These are phyloP conservation scores for Porites australiensis DNA, from an alignment of 64 coral and sea anemone genomes.

Conservation along the genomic window DNA sequence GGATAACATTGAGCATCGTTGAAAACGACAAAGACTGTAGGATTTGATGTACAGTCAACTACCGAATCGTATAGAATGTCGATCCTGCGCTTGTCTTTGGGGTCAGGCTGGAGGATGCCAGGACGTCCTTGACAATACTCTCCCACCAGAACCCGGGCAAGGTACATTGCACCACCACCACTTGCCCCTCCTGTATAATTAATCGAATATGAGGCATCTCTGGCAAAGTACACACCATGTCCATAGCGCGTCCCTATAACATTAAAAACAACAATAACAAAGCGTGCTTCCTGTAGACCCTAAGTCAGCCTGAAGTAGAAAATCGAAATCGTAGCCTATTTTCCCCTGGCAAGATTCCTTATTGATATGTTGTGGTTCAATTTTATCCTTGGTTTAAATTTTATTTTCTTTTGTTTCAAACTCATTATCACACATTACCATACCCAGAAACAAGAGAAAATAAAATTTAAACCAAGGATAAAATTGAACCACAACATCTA, in stretches of 20 bases:
- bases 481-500: too few relatives aligned
- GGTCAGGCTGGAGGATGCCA: neutral
- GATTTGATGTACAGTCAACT: neutral
- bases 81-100: neutral
- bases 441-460: too few relatives aligned
- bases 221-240: slow-evolving; percentile 29
- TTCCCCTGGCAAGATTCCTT: too few relatives aligned
- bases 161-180: neutral
- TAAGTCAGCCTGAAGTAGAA: too few relatives aligned
- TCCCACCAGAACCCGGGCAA: slow-evolving; percentile 19
- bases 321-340: too few relatives aligned
- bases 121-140: neutral
- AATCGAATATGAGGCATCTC: neutral
- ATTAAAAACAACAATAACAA: too few relatives aligned
- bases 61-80: slow-evolving; percentile 20
- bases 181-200: neutral
- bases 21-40: slow-evolving; percentile 1
- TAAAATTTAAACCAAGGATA: too few relatives aligned
- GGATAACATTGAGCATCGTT: neutral
- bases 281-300: too few relatives aligned
- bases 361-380: too few relatives aligned
- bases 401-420: too few relatives aligned
- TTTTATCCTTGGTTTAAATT: too few relatives aligned
- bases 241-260: neutral
- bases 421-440: too few relatives aligned